Evolutionary conservation across 1,140 invertebrate genomes (phyloP).

Genomic region (Doryteuthis pealeii): DNA sequence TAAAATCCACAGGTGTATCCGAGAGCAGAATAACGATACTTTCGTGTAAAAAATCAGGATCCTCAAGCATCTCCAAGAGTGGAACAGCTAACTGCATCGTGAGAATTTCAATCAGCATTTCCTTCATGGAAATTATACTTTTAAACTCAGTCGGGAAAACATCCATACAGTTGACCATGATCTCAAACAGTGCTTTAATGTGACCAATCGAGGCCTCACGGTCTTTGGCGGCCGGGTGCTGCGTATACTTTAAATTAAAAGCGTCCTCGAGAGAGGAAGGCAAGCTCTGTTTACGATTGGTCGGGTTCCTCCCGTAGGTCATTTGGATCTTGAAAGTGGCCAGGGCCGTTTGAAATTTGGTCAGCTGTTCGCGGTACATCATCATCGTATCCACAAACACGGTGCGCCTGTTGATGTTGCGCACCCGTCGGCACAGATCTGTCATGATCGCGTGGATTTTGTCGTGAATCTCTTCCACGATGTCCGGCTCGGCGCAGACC

Average conservation of each 20-base stretch:
- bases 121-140: slow-evolving; percentile 21
- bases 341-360: slow-evolving; percentile 26
- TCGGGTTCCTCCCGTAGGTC: slow-evolving; percentile 8
- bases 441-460: slow-evolving; percentile 24
- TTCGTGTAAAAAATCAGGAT: slow-evolving; percentile 39
- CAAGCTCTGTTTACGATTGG: not conserved
- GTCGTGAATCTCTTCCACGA: slow-evolving; percentile 30
- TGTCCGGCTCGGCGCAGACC: slow-evolving; percentile 23
- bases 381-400: slow-evolving; percentile 24
- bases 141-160: slow-evolving; percentile 23
- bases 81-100: slow-evolving; percentile 33
- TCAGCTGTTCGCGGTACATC: slow-evolving; percentile 33
- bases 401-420: slow-evolving; percentile 18
- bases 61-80: slow-evolving; percentile 30
- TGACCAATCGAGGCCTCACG: slow-evolving; percentile 28
- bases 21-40: slow-evolving; percentile 35
- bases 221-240: slow-evolving; percentile 32
- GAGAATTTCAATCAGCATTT: slow-evolving; percentile 37
- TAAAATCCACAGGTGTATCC: slow-evolving; percentile 16
- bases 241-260: slow-evolving; percentile 30
- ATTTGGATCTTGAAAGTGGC: slow-evolving; percentile 27
- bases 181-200: slow-evolving; percentile 26
- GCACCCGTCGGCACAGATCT: slow-evolving; percentile 21
- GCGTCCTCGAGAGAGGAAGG: slow-evolving; percentile 33
- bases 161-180: slow-evolving; percentile 24